Conservation (phyloP, 2,797 vertebrate species). For the Arctocebus calabarensis region DNA sequence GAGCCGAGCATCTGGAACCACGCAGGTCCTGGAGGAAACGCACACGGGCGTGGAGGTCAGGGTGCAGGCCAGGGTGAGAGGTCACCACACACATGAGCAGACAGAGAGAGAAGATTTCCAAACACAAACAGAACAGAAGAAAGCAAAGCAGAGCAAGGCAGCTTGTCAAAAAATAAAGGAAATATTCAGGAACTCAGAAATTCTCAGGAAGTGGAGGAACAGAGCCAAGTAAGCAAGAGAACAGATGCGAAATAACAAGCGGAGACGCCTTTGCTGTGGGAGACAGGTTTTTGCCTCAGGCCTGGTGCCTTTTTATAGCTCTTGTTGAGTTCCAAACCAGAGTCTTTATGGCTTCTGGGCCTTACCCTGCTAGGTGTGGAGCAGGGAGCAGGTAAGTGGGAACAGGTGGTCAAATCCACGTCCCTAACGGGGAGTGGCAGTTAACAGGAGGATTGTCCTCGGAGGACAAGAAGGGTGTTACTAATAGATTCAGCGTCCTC, state of each 20-base stretch:
- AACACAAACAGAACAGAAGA: neutral
- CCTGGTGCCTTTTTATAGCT: slow-evolving; percentile 6
- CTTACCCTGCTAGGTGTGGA: neutral
- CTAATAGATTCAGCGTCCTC: neutral
- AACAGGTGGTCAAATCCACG: neutral
- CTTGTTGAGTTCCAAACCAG: slow-evolving; percentile 13
- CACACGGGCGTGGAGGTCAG: neutral
- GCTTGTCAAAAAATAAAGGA: neutral
- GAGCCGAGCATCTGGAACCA: neutral
- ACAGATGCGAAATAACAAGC: slow-evolving; percentile 17
- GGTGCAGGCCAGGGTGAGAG: neutral
- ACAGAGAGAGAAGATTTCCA: neutral
- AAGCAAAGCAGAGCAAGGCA: neutral
- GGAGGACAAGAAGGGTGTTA: neutral
- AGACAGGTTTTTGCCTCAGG: slow-evolving; percentile 63
- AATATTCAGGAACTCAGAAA: slow-evolving; percentile 1
- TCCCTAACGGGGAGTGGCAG: neutral
- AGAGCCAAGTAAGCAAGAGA: neutral
- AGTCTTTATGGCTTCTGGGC: neutral
- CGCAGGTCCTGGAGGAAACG: neutral
- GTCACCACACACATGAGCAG: neutral
- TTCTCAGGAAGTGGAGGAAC: neutral
- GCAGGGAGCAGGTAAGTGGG: neutral
- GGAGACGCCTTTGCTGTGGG: neutral
- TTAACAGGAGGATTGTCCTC: neutral